Evolutionary conservation across 2,797 vertebrate genomes (phyloP).

Genomic region (Darevskia nairensis): DNA sequence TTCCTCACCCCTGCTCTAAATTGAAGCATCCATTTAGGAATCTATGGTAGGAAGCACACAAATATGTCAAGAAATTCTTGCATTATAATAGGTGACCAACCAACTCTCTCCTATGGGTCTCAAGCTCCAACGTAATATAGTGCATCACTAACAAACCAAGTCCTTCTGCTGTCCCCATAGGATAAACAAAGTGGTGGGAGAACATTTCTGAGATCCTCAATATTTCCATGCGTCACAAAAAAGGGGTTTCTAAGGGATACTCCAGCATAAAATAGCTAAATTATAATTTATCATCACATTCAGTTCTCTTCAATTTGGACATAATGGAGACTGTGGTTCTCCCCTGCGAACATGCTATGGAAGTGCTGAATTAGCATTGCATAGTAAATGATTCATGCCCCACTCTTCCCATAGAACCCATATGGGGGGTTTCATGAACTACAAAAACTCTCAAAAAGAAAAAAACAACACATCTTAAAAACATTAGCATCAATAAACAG

Average conservation of each 20-base stretch:
- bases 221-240: too few relatives aligned
- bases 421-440: too few relatives aligned
- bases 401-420: neutral
- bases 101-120: neutral
- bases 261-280: neutral
- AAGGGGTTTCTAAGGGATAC: neutral
- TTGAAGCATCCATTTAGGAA: neutral
- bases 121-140: neutral
- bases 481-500: neutral
- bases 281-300: slow-evolving; percentile 2
- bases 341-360: neutral
- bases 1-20: too few relatives aligned
- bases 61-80: neutral
- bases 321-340: neutral
- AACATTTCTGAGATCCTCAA: neutral
- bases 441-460: neutral
- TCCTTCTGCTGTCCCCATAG: neutral
- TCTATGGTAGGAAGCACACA: neutral
- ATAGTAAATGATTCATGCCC: neutral
- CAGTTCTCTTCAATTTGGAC: neutral
- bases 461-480: neutral
- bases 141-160: neutral
- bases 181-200: neutral
- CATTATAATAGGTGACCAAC: neutral
- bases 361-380: neutral